These are phyloP conservation scores for Adelognathus sp. DNA, from an alignment of 2,888 invertebrate species.

Conservation along the genomic window DNA sequence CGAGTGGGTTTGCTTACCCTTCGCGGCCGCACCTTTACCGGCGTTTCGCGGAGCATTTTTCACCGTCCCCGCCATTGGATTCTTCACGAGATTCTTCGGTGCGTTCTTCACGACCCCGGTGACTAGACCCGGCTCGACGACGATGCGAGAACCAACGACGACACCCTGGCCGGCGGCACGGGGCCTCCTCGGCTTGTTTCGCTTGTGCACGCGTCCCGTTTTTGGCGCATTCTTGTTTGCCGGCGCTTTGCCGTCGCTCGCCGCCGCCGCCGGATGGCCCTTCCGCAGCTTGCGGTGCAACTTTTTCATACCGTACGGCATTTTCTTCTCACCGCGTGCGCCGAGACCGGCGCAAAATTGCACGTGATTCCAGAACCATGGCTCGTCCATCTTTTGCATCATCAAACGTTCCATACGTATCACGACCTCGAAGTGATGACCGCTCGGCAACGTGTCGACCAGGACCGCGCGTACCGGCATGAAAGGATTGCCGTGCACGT, in stretches of 20 bases:
- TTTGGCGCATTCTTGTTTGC: slow-evolving; percentile 2
- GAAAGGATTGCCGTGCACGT: slow-evolving; percentile 73
- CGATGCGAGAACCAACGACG: slow-evolving; percentile 25
- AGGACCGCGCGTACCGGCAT: slow-evolving; percentile 76
- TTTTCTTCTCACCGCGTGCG: not conserved
- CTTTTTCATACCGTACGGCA: slow-evolving; percentile 16
- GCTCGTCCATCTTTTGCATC: slow-evolving; percentile 68
- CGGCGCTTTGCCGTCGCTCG: not conserved
- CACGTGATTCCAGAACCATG: slow-evolving; percentile 57
- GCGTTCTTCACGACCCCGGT: slow-evolving; percentile 50
- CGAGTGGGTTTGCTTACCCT: slow-evolving; percentile 39
- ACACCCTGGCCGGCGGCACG: slow-evolving; percentile 30
- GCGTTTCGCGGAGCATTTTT: slow-evolving; percentile 9
- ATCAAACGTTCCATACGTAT: slow-evolving; percentile 76
- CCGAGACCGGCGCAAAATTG: slow-evolving; percentile 39
- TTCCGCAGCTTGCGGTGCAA: slow-evolving; percentile 14
- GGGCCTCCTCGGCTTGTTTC: slow-evolving; percentile 38
- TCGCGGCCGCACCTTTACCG: not conserved
- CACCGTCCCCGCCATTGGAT: not conserved
- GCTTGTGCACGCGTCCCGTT: too few relatives aligned
- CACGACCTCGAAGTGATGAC: slow-evolving; percentile 76
- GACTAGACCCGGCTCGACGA: slow-evolving; percentile 14
- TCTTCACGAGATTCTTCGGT: not conserved
- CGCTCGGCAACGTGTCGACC: slow-evolving; percentile 77
- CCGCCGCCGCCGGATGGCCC: not conserved